Evolutionary conservation across 2,113 vertebrate genomes (phyloP).

Genomic region (Laticauda laticaudata): DNA sequence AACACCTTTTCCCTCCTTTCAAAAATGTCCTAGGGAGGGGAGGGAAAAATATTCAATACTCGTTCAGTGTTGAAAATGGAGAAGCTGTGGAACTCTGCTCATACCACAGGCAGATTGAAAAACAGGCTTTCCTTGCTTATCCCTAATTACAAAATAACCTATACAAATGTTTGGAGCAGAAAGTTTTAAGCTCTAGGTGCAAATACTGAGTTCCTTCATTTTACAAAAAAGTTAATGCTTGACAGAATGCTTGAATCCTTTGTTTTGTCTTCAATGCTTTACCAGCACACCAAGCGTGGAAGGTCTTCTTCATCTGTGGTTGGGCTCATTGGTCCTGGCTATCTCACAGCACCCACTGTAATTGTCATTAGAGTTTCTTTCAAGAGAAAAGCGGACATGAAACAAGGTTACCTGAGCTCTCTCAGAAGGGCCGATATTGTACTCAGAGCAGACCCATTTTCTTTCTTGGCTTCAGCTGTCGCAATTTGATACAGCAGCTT

Average conservation of each 20-base stretch:
- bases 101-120: rapidly evolving
- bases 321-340: constrained; percentile 11
- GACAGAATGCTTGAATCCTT: constrained; percentile 6
- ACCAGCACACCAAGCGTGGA: constrained; percentile 15
- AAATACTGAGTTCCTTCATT: constrained; percentile 2
- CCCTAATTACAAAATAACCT: not conserved
- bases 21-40: not conserved
- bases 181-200: not conserved
- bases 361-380: constrained; percentile 28
- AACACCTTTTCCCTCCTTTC: constrained; percentile 33
- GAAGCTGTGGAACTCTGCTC: not conserved
- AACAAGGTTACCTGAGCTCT: constrained; percentile 87
- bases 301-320: constrained; percentile 11
- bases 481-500: constrained; percentile 99
- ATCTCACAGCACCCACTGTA: constrained; percentile 32
- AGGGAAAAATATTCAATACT: constrained; percentile 19
- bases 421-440: constrained; percentile 93
- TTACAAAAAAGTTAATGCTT: constrained; percentile 5
- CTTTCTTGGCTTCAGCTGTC: constrained; percentile 93
- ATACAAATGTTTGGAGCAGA: not conserved
- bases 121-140: rapidly evolving
- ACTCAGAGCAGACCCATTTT: constrained; percentile 91
- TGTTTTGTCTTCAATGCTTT: constrained; percentile 5
- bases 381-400: constrained; percentile 16
- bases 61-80: constrained; percentile 26